phyloP scores from a whole-genome alignment of 2,113 vertebrate genomes.

The Phasianus colchicus region DNA sequence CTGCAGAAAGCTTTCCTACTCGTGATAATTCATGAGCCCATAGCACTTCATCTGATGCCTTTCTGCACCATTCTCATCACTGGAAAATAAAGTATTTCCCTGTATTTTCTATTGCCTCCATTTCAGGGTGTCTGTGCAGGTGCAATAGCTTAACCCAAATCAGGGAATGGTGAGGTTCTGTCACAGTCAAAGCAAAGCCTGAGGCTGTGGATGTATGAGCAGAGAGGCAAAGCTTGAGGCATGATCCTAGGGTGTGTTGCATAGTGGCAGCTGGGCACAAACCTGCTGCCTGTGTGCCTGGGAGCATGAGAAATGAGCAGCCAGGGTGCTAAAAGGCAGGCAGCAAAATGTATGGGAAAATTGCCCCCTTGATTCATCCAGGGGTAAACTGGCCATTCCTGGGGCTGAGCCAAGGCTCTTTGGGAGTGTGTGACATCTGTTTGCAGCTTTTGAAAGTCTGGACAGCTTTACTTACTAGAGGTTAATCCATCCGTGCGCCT shows the following conservation, averaged over 20 bases:
- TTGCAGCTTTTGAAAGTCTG: constrained; percentile 10
- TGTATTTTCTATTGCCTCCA: not conserved
- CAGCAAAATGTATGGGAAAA: not conserved
- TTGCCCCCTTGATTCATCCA: not conserved
- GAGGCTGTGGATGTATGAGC: not conserved
- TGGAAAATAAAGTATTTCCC: not conserved
- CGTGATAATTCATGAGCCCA: not conserved
- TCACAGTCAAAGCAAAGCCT: not conserved
- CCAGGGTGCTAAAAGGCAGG: not conserved
- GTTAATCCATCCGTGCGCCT: not conserved
- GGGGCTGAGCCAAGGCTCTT: not conserved
- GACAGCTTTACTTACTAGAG: not conserved
- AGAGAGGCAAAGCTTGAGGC: not conserved
- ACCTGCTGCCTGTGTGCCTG: not conserved
- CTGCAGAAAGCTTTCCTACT: not conserved
- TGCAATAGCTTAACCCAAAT: rapidly evolving
- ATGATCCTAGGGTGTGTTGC: rapidly evolving
- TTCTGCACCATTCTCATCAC: not conserved
- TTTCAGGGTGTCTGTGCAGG: rapidly evolving
- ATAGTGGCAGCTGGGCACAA: not conserved
- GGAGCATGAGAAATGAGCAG: not conserved
- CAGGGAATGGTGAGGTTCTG: not conserved
- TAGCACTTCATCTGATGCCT: rapidly evolving
- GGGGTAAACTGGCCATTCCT: not conserved
- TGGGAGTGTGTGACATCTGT: constrained; percentile 2